Evolutionary conservation across 2,113 vertebrate species (phyloP).

Genomic region (Macroglossus sobrinus): DNA sequence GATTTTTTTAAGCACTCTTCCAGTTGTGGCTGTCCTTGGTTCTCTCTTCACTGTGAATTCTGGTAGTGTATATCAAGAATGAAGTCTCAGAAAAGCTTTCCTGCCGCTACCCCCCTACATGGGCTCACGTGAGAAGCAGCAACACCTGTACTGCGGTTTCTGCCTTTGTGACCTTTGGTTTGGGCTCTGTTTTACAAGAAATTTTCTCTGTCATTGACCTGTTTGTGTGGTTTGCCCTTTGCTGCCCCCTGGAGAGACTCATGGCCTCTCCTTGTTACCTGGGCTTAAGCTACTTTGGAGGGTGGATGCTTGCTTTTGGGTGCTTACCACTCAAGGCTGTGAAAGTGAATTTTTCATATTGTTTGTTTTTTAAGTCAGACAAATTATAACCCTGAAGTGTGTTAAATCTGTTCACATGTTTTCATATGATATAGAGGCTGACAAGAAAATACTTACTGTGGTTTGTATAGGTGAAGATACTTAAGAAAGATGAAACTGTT

Average conservation of each 20-base stretch:
- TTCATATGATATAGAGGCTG: not conserved
- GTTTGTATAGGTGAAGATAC: not conserved
- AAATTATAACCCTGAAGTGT: not conserved
- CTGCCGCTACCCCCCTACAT: not conserved
- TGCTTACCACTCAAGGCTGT: not conserved
- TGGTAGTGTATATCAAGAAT: not conserved
- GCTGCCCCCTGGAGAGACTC: too few relatives aligned
- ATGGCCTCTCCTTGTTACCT: not conserved
- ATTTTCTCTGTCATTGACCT: not conserved
- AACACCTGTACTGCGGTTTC: not conserved
- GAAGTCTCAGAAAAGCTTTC: not conserved
- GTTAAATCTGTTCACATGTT: not conserved
- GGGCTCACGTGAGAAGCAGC: not conserved
- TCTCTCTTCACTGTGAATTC: not conserved
- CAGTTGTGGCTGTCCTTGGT: not conserved
- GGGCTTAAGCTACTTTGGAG: not conserved
- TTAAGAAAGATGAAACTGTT: not conserved
- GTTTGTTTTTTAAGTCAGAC: not conserved
- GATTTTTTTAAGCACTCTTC: not conserved
- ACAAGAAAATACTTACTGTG: not conserved
- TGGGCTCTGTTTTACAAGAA: not conserved
- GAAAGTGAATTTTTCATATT: not conserved
- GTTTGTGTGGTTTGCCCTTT: not conserved
- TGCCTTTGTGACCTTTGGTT: not conserved
- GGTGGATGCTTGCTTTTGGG: not conserved